Conservation (phyloP, 1,140 invertebrate genomes). For the Macrotrachela quadricornifera region DNA sequence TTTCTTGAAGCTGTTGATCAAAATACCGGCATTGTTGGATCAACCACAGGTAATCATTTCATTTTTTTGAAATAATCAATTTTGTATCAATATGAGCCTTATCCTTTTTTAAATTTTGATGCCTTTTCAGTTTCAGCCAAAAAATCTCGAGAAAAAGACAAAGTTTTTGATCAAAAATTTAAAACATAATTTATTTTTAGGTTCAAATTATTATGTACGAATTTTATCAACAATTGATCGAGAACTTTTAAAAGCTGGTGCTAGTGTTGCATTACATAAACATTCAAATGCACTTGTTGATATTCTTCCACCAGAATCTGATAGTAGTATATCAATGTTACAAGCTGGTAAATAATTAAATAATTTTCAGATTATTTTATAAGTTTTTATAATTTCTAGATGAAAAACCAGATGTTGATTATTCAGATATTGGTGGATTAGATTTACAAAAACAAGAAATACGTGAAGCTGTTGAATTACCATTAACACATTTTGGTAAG, state of each 20-base stretch:
- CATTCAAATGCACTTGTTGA: conserved; percentile 92
- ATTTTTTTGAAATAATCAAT: too few species aligned
- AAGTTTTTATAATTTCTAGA: conserved; percentile 36
- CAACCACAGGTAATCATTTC: conserved; percentile 42
- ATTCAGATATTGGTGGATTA: conserved; percentile 94
- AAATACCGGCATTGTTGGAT: conserved; percentile 77
- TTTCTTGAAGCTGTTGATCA: conserved; percentile 93
- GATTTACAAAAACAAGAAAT: conserved; percentile 99
- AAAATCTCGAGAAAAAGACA: too few species aligned
- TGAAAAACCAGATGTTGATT: conserved; percentile 91
- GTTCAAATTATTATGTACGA: conserved; percentile 91
- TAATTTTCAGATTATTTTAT: background rate
- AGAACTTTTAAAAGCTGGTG: conserved; percentile 79
- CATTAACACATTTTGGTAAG: conserved; percentile 64
- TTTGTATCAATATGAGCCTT: too few species aligned
- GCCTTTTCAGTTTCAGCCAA: too few species aligned
- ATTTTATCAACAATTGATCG: conserved; percentile 78
- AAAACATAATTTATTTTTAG: conserved; percentile 21
- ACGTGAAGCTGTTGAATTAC: conserved; percentile 87
- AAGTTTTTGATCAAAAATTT: too few species aligned
- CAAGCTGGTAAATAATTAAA: conserved; percentile 44
- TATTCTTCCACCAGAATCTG: conserved; percentile 88
- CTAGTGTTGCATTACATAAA: conserved; percentile 85
- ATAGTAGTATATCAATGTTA: conserved; percentile 85
- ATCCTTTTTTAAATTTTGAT: too few species aligned